Conservation (phyloP, 2,888 invertebrate species). For the Lycocerus yunnanus region DNA sequence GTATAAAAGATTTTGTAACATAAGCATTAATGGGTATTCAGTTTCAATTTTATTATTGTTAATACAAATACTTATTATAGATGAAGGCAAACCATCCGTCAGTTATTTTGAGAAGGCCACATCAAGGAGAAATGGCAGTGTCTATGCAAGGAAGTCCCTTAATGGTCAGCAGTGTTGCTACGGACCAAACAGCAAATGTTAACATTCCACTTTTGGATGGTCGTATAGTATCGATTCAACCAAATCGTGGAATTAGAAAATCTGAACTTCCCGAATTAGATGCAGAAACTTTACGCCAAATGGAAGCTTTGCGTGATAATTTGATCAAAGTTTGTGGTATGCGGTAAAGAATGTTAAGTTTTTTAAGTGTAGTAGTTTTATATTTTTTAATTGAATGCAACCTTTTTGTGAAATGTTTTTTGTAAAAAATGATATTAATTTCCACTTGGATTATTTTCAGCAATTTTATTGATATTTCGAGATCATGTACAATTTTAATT, state of each 20-base stretch:
- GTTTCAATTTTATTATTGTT: too few species aligned
- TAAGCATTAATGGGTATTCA: too few species aligned
- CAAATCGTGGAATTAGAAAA: slow-evolving; percentile 56
- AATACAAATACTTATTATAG: slow-evolving; percentile 46
- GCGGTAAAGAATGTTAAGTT: too few species aligned
- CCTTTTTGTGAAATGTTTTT: too few species aligned
- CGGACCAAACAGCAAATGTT: slow-evolving; percentile 65
- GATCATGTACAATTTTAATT: too few species aligned
- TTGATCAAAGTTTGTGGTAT: slow-evolving; percentile 43
- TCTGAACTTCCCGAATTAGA: slow-evolving; percentile 56
- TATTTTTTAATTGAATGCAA: too few species aligned
- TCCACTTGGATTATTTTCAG: too few species aligned
- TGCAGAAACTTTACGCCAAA: slow-evolving; percentile 55
- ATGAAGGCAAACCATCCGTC: slow-evolving; percentile 66
- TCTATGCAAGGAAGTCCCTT: slow-evolving; percentile 72
- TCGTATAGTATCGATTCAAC: slow-evolving; percentile 65
- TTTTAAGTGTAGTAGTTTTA: too few species aligned
- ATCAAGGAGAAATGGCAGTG: slow-evolving; percentile 68
- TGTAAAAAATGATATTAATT: too few species aligned
- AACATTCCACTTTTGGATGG: slow-evolving; percentile 70
- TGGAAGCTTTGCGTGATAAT: slow-evolving; percentile 60
- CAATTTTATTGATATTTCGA: too few species aligned
- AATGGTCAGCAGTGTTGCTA: slow-evolving; percentile 58
- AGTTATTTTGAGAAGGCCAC: slow-evolving; percentile 64
- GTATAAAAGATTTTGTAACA: too few species aligned